Percentiles rank a stretch among this genome's conserved stretches.
These are phyloP conservation scores for Proterorhinus semilunaris DNA, from an alignment of 2,113 vertebrate genomes.

Conservation along the genomic window DNA sequence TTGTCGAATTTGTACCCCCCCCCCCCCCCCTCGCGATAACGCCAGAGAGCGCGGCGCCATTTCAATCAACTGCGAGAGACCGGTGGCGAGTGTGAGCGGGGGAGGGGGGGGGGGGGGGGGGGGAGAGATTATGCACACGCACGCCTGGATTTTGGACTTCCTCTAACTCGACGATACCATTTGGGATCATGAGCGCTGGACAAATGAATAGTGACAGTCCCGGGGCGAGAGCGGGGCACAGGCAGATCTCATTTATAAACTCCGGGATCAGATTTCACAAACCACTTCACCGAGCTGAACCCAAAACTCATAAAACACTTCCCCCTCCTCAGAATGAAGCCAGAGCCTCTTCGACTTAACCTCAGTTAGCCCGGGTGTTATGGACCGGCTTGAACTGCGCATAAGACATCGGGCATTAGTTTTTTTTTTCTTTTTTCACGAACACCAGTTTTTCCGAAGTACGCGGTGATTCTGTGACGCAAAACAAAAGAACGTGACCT, in stretches of 20 bases:
- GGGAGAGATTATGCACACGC: constrained; percentile 39
- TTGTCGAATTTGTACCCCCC: constrained; percentile 29
- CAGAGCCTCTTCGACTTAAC: constrained; percentile 49
- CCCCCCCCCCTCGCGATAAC: constrained; percentile 12
- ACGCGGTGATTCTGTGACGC: no score
- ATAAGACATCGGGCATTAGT: no score
- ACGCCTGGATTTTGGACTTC: constrained; percentile 30
- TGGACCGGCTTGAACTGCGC: constrained; percentile 3
- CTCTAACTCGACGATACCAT: constrained; percentile 26
- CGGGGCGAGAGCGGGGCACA: constrained; percentile 34
- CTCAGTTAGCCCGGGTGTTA: constrained; percentile 34
- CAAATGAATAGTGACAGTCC: constrained; percentile 58
- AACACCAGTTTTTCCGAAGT: no score
- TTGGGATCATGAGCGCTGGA: constrained; percentile 44
- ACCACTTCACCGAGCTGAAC: constrained; percentile 38
- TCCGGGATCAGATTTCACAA: constrained; percentile 52
- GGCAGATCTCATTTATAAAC: constrained; percentile 57
- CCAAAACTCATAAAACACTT: constrained; percentile 38
- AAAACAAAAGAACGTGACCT: no score
- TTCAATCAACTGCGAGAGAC: constrained; percentile 34
- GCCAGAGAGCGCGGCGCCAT: constrained; percentile 26
- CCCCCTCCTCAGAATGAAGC: constrained; percentile 47
- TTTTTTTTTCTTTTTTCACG: no score
- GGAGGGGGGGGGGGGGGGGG: no score
- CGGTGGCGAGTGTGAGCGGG: constrained; percentile 11